phyloP scores from a whole-genome alignment of 2,113 vertebrate species.

The Glaucidium brasilianum region DNA sequence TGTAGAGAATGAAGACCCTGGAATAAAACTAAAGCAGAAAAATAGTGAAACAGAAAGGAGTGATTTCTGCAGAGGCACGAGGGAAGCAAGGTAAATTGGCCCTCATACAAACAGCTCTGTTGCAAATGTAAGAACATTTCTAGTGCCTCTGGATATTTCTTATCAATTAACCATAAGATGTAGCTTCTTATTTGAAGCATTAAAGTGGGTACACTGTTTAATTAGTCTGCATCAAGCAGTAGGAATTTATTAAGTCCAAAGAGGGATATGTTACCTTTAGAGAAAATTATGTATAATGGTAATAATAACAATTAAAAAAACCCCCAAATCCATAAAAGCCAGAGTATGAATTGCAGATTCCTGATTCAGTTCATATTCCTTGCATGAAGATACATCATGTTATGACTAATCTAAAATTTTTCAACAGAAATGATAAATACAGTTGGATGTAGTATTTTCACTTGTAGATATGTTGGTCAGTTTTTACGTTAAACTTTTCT shows the following conservation, averaged over 20 bases:
- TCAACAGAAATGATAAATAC: neutral
- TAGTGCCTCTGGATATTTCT: neutral
- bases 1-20: neutral
- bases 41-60: neutral
- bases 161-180: neutral
- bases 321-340: fast-evolving
- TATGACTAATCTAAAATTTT: neutral
- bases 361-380: neutral
- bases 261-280: neutral
- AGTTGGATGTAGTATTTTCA: neutral
- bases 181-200: neutral
- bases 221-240: neutral
- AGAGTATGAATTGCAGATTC: neutral
- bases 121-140: neutral
- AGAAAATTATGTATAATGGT: neutral
- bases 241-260: neutral
- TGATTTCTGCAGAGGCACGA: neutral
- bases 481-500: neutral
- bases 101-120: neutral
- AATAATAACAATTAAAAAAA: neutral
- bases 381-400: neutral
- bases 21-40: neutral
- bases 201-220: neutral
- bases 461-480: neutral
- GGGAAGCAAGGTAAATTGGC: neutral